These are phyloP conservation scores for Epizoanthus illoricatus DNA, from an alignment of 92 coral and sea anemone genomes.

Conservation along the genomic window DNA sequence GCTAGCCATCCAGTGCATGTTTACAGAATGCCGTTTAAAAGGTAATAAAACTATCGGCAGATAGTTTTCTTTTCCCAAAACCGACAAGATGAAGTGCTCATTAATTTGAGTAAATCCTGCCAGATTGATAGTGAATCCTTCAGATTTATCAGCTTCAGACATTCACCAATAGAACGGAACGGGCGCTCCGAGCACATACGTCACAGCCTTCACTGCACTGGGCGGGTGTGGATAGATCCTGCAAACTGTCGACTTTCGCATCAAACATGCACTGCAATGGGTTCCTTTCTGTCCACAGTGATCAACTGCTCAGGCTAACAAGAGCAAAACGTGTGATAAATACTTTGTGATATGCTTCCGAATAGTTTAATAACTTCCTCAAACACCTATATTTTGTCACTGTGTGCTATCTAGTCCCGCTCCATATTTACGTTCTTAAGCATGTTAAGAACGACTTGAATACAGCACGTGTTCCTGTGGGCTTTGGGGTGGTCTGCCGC, in stretches of 20 bases:
- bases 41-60: not conserved
- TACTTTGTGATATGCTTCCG: not conserved
- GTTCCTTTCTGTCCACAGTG: not conserved
- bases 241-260: not conserved
- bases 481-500: conserved; percentile 36
- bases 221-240: conserved; percentile 7
- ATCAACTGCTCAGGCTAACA: not conserved
- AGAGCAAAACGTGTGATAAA: not conserved
- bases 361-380: conserved; percentile 25
- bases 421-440: conserved; percentile 13
- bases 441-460: conserved; percentile 33
- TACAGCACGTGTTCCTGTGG: conserved; percentile 21
- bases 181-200: not conserved
- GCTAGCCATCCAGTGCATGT: not conserved
- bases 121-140: not conserved
- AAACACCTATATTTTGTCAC: not conserved
- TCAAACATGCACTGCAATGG: not conserved
- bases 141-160: conserved; percentile 3
- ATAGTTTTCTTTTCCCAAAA: conserved; percentile 12
- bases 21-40: conserved; percentile 28
- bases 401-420: conserved; percentile 10
- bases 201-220: conserved; percentile 21
- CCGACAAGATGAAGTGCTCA: conserved; percentile 24
- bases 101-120: conserved; percentile 29
- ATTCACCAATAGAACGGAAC: conserved; percentile 10